These are phyloP conservation scores for Myiagra hebetior DNA, from an alignment of 2,113 vertebrate species.

Conservation along the genomic window DNA sequence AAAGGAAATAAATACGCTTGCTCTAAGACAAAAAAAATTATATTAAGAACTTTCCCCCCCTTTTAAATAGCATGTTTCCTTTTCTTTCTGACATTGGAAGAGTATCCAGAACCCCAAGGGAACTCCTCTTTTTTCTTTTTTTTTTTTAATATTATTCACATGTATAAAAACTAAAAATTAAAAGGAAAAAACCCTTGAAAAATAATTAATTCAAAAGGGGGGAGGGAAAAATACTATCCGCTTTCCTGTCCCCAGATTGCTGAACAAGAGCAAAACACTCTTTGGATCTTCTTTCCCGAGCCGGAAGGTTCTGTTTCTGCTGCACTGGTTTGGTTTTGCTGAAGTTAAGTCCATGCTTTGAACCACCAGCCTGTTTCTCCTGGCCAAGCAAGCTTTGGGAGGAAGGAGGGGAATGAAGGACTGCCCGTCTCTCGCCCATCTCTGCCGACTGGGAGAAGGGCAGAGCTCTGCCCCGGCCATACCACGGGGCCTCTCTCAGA, in stretches of 20 bases:
- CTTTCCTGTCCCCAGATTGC: conserved; percentile 8
- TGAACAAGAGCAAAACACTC: not conserved
- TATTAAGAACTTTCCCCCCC: conserved; percentile 20
- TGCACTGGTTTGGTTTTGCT: not conserved
- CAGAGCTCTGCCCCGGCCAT: not conserved
- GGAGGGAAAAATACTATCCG: not conserved
- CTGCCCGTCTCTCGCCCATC: not conserved
- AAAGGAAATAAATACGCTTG: conserved; percentile 56
- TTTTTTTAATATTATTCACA: not conserved
- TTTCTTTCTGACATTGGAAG: not conserved
- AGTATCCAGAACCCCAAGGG: not conserved
- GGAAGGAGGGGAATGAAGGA: not conserved
- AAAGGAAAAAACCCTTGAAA: not conserved
- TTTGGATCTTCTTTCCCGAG: not conserved
- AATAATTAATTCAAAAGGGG: not conserved
- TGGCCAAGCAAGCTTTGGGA: not conserved
- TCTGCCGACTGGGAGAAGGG: conserved; percentile 37
- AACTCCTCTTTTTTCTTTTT: not conserved
- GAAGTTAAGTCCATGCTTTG: not conserved
- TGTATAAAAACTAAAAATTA: not conserved
- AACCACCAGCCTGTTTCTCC: not conserved
- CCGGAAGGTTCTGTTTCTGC: not conserved
- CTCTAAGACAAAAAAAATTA: conserved; percentile 1
- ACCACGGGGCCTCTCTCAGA: conserved; percentile 38
- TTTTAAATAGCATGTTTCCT: conserved; percentile 29